These are phyloP conservation scores for Fringilla coelebs DNA, from an alignment of 2,797 vertebrate genomes.

Conservation along the genomic window DNA sequence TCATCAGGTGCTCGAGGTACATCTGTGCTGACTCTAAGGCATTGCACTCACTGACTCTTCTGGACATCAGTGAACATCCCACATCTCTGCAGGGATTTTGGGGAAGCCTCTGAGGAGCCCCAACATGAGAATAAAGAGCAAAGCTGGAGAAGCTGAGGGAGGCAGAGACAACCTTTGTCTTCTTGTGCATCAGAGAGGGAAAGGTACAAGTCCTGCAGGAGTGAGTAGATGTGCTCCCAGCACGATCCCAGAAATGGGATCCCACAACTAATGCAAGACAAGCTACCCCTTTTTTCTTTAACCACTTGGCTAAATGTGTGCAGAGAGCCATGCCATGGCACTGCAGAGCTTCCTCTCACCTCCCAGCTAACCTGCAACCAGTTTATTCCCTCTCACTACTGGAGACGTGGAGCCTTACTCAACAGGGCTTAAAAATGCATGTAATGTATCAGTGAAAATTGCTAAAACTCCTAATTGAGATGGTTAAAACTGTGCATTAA, in stretches of 20 bases:
- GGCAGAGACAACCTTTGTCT: neutral
- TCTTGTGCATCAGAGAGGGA: neutral
- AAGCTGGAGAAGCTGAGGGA: neutral
- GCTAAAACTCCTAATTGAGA: neutral
- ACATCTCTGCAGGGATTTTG: neutral
- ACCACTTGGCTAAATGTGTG: neutral
- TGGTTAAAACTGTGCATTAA: neutral
- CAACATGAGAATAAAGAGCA: neutral
- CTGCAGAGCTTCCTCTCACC: neutral
- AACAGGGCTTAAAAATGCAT: neutral
- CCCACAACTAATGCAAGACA: neutral
- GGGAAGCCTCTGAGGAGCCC: neutral
- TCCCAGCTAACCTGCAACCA: neutral
- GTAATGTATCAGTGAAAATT: neutral
- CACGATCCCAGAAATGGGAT: neutral
- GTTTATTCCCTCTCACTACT: neutral
- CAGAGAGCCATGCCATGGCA: neutral
- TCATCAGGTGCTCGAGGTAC: fast-evolving
- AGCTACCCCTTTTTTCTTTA: neutral
- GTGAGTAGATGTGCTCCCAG: neutral
- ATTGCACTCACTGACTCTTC: neutral
- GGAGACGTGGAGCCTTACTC: neutral
- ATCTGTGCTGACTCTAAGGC: neutral
- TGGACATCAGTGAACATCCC: neutral
- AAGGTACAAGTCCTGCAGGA: neutral